Percentiles rank a stretch among this genome's conserved stretches.
phyloP scores from a whole-genome alignment of 2,113 vertebrate species.

The human (Homo sapiens) region GRCh38 chr13:81488501-81489000 shows the following conservation, averaged over 20 bases:
- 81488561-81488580: not conserved
- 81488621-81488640: not conserved
- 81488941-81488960: not conserved
- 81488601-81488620: not conserved
- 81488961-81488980: not conserved
- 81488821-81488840: not conserved
- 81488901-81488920: not conserved
- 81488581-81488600: not conserved
- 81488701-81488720: not conserved
- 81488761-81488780: not conserved
- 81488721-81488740: not conserved
- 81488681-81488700: not conserved
- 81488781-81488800: not conserved
- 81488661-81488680: not conserved
- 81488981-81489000: not conserved
- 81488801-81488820: not conserved
- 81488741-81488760: not conserved
- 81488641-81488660: not conserved
- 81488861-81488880: not conserved
- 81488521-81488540: not conserved
- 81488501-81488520: not conserved
- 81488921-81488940: not conserved
- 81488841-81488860: not conserved
- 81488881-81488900: fast-evolving
- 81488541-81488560: not conserved